phyloP scores from a whole-genome alignment of 2,113 vertebrate species.

The Rhinolophus ferrumequinum region DNA sequence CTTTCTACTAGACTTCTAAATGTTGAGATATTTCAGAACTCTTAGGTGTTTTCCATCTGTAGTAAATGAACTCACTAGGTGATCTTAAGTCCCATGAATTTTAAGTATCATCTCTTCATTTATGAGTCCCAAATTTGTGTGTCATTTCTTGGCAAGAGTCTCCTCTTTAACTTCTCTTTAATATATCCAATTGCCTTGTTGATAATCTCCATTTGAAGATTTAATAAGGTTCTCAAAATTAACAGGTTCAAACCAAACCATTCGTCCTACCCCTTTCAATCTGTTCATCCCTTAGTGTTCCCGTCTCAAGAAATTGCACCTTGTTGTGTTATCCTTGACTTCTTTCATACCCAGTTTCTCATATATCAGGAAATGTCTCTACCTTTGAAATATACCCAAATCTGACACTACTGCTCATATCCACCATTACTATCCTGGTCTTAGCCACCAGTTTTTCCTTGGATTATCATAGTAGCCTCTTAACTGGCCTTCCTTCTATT shows the following conservation, averaged over 20 bases:
- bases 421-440: not conserved
- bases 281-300: not conserved
- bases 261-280: not conserved
- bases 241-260: not conserved
- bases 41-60: not conserved
- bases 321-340: not conserved
- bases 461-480: not conserved
- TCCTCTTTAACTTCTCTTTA: not conserved
- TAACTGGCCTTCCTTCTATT: constrained; percentile 9
- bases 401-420: not conserved
- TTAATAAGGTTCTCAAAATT: not conserved
- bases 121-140: constrained; percentile 21
- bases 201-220: not conserved
- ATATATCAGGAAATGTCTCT: not conserved
- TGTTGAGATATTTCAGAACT: not conserved
- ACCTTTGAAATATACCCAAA: not conserved
- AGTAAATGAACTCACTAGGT: not conserved
- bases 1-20: constrained; percentile 10
- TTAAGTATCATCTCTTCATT: constrained; percentile 10
- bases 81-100: not conserved
- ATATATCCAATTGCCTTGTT: not conserved
- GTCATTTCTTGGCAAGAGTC: not conserved
- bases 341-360: not conserved
- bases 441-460: not conserved
- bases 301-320: not conserved